A percentile compares a stretch with the other conserved stretches of the same genome.
Evolutionary conservation across 2,888 invertebrate species (phyloP).

Genomic region (Idaea biselata): DNA sequence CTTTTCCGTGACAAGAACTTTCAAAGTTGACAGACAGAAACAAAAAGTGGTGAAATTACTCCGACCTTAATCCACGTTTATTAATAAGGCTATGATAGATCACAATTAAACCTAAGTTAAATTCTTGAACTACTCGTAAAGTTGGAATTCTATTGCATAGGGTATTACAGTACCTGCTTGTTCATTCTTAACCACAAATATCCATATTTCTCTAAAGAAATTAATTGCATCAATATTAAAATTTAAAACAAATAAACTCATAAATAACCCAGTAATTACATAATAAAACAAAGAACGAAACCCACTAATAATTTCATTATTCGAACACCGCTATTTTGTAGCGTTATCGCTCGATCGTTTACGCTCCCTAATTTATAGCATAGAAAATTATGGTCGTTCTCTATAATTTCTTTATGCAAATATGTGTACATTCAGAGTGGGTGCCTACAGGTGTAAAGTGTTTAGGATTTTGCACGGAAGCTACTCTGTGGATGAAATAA

Average conservation of each 20-base stretch:
- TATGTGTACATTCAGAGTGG: slow-evolving; percentile 34
- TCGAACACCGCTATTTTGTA: slow-evolving; percentile 43
- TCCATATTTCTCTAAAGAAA: neutral
- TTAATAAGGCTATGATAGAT: no score
- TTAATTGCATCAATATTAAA: neutral
- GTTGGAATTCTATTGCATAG: neutral
- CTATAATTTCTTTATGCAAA: slow-evolving; percentile 55
- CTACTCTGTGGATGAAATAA: slow-evolving; percentile 16
- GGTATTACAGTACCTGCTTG: neutral
- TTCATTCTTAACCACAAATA: neutral
- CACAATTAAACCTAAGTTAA: neutral
- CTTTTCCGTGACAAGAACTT: no score
- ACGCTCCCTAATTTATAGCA: slow-evolving; percentile 39
- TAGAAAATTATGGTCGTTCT: slow-evolving; percentile 39
- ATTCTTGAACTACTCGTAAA: neutral
- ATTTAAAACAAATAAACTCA: neutral
- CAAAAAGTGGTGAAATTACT: no score
- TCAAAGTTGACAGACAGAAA: no score
- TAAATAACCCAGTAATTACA: slow-evolving; percentile 34
- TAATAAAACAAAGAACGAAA: slow-evolving; percentile 47
- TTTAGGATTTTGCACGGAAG: slow-evolving; percentile 31
- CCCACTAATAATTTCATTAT: slow-evolving; percentile 60
- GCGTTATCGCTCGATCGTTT: slow-evolving; percentile 49
- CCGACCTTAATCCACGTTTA: no score
- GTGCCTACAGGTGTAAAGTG: slow-evolving; percentile 41